Evolutionary conservation across 2,888 invertebrate species (phyloP), one percentile per base, ranked within the genome.

Genomic region (Andrena flavipes): DNA sequence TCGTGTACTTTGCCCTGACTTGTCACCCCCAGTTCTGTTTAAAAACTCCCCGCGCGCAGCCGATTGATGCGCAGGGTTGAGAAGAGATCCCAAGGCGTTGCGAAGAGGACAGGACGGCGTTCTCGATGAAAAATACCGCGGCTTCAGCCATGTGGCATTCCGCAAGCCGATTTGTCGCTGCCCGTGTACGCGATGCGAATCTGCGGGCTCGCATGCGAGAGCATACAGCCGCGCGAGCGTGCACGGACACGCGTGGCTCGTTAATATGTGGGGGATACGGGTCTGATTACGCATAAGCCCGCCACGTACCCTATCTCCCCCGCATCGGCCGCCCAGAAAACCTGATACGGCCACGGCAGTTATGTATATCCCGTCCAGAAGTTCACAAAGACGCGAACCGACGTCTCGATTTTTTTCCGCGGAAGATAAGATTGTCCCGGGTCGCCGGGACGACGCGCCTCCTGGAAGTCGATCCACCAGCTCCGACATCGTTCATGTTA

Each of bases 381-480:
- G 85, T 88, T 87, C 87, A 90, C 90, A 91, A 91, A 91, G 91
- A 91, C 89, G 89, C 88, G 83, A 88, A 89, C 90, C 90, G 92
- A 93, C 92, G 88, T 90, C 90, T 92, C 92, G 90, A 92, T 93
- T 92, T 92, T 92, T 92, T 91, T 90, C 71, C 81, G 82, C 78
- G 86, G 63, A 67, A 91, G 92, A 92, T 92, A 92, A 91, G 89
- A 92, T 92, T 92, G 91, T 92, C 89, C 89, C 62, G 76, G 82
- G 72, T 78, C 76, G 74, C 65, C 49, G 20, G 67, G 79, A 63
- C 74, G 65, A 68, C 63, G 64, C 60, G 20, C 42, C 71, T 51
- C 81, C 76, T 75, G 77, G 68, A 82, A 80, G 80, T 78, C 86
- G 84, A 87, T 87, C 77, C 84, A 35, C 60, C 63, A 48, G 33